A percentile compares a stretch with the other conserved stretches of the same genome.
Evolutionary conservation across 2,797 vertebrate species (phyloP).

Genomic region (Scolopax rusticola): DNA sequence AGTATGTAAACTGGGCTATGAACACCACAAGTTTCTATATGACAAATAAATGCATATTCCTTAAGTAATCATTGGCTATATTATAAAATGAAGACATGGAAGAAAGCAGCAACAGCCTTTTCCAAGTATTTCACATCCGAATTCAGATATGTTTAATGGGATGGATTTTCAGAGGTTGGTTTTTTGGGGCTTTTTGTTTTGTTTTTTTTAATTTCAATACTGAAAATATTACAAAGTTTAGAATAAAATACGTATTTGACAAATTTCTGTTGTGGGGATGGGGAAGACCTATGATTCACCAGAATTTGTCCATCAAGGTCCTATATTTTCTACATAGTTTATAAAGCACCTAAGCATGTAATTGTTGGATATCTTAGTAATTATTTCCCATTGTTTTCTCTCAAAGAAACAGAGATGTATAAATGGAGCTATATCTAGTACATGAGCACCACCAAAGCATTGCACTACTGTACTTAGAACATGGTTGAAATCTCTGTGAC

Average conservation of each 20-base stretch:
- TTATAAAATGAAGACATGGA: neutral
- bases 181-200: neutral
- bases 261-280: neutral
- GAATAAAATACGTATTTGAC: conserved; percentile 27
- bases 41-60: conserved; percentile 2
- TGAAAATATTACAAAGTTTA: conserved; percentile 12
- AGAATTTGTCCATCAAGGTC: neutral
- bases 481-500: neutral
- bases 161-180: neutral
- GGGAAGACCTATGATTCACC: neutral
- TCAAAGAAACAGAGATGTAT: neutral
- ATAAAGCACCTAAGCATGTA: neutral
- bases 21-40: neutral
- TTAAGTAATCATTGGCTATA: neutral
- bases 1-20: neutral
- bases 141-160: neutral
- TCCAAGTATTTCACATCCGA: neutral
- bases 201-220: neutral
- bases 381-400: neutral
- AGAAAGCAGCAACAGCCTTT: neutral
- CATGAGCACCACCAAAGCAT: neutral
- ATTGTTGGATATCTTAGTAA: neutral
- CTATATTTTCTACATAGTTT: neutral
- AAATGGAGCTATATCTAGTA: neutral
- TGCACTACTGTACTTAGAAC: neutral